Evolutionary conservation across 2,113 vertebrate genomes (phyloP), one percentile per base, ranked within the genome.

Genomic region (Caloenas nicobarica): DNA sequence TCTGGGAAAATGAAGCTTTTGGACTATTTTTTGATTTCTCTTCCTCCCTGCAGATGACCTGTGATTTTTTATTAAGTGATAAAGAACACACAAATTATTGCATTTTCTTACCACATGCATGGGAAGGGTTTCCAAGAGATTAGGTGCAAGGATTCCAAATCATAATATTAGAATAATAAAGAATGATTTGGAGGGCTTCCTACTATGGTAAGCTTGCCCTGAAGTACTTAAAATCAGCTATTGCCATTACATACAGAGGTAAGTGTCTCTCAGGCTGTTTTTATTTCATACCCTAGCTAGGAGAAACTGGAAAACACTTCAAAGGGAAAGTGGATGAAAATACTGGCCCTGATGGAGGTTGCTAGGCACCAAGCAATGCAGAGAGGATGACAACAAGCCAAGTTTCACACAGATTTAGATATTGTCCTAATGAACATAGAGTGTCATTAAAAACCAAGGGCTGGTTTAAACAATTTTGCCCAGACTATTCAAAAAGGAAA

Each of bases 331-430:
- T 82, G 57, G 92, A 89, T 94, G 86, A 88, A 91, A 94, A 94
- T 40, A 51, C 86, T 64, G 68, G 82, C 69, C 82, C 91, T 91
- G 94, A 58, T 96, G 74, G 71, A 68, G 81, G 97, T 98, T 98
- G 97, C 97, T 97, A 98, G 95, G 97, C 97, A 96, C 91, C 92
- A 81, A 91, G 88, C 93, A 92, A 94, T 83, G 90, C 88, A 66
- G n/a, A 96, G 92, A 95, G 85, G 93, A 93, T 97, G 92, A 74
- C 58, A 60, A 85, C 36, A 91, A 89, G 89, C 70, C 48, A 88
- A 36, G 68, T 68, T 86, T 91, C 76, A 77, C 78, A 84, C 89
- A 93, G 86, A 95, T 93, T 94, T 65, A 97, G 91, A 97, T 76
- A 83, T 15, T 94, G 87, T 89, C 84, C 85, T 97, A 71, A 74